Percentiles rank a stretch among this genome's conserved stretches.
Evolutionary conservation across 2,113 vertebrate genomes (phyloP).

Genomic region (Hydrolagus affinis): DNA sequence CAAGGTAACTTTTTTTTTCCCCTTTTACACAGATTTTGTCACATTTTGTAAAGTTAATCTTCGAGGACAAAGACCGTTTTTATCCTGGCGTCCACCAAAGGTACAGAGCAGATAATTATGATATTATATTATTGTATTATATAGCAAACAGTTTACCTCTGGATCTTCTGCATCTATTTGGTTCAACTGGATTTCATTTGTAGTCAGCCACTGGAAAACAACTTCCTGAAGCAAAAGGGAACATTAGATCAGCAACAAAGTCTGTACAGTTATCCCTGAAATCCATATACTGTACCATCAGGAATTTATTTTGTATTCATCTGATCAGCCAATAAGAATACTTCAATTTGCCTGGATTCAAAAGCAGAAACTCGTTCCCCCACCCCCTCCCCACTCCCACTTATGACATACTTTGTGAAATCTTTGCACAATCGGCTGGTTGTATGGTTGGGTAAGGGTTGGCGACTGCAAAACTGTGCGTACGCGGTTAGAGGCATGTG

Average conservation of each 20-base stretch:
- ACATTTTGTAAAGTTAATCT: background rate
- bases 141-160: conserved; percentile 60
- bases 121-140: background rate
- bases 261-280: background rate
- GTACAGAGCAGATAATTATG: background rate
- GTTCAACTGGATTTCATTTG: conserved; percentile 77
- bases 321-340: background rate
- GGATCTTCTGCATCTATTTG: conserved; percentile 89
- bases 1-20: too few relatives aligned
- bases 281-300: background rate
- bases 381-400: too few relatives aligned
- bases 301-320: background rate
- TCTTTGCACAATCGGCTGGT: too few relatives aligned
- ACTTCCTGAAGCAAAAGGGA: conserved; percentile 66
- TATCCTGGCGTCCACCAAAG: background rate
- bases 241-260: background rate
- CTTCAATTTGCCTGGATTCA: too few relatives aligned
- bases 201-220: conserved; percentile 90
- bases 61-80: background rate
- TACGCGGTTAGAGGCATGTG: too few relatives aligned
- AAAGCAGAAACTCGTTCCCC: too few relatives aligned
- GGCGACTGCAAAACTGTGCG: too few relatives aligned
- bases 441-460: too few relatives aligned
- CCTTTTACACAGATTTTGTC: too few relatives aligned
- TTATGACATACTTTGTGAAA: too few relatives aligned